These are phyloP conservation scores for Helarctos malayanus DNA, from an alignment of 2,797 vertebrate species.

Conservation along the genomic window DNA sequence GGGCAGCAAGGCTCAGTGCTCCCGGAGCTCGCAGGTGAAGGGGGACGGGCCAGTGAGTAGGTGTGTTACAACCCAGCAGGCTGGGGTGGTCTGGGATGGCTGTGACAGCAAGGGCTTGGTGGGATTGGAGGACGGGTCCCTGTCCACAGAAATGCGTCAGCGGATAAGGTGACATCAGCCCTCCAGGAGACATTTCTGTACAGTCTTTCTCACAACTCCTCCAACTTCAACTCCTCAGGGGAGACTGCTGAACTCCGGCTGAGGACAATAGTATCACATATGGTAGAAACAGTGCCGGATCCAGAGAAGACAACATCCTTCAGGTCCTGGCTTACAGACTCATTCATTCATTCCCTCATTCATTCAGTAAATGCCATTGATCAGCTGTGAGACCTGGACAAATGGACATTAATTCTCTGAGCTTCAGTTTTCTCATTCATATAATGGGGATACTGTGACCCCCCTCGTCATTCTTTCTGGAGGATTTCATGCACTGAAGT, in stretches of 20 bases:
- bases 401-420: not conserved
- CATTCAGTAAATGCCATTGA: not conserved
- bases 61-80: not conserved
- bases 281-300: not conserved
- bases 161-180: not conserved
- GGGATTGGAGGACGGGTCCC: not conserved
- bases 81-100: not conserved
- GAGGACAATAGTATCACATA: not conserved
- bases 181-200: not conserved
- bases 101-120: not conserved
- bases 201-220: not conserved
- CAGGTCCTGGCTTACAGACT: not conserved
- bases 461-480: not conserved
- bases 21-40: not conserved
- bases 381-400: not conserved
- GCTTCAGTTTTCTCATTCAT: not conserved
- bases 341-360: not conserved
- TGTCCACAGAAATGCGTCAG: not conserved
- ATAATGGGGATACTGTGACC: not conserved
- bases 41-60: too few species aligned
- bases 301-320: not conserved
- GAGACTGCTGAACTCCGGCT: not conserved
- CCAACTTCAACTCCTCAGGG: not conserved
- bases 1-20: not conserved
- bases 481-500: not conserved